Percentiles rank a stretch among this genome's conserved stretches.
phyloP scores from a whole-genome alignment of 2,888 invertebrate species.

The Adelphocoris suturalis region DNA sequence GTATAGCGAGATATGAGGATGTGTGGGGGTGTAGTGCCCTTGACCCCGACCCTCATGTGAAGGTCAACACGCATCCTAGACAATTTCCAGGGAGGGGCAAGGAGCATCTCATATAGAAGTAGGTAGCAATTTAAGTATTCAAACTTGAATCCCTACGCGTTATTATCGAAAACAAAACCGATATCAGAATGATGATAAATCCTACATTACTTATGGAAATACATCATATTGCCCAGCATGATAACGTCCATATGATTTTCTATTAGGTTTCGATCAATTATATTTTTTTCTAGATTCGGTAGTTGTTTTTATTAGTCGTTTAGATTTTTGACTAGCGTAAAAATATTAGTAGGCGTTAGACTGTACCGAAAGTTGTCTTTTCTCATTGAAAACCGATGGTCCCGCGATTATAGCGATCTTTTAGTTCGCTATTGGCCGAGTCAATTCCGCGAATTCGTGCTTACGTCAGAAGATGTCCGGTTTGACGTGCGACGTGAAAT shows the following conservation, averaged over 20 bases:
- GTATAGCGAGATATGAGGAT: too few relatives aligned
- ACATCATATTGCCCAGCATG: neutral
- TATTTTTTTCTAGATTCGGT: neutral
- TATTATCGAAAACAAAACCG: too few relatives aligned
- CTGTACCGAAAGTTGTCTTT: constrained; percentile 9
- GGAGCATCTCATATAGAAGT: too few relatives aligned
- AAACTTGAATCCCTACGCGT: too few relatives aligned
- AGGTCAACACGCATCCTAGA: too few relatives aligned
- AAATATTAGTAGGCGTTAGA: neutral
- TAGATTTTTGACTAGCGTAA: constrained; percentile 25
- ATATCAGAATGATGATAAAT: too few relatives aligned
- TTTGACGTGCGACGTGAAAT: neutral
- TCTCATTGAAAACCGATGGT: neutral
- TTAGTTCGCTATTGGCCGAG: neutral
- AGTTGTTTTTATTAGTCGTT: constrained; percentile 34
- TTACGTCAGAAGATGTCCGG: neutral
- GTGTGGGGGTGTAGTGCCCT: too few relatives aligned
- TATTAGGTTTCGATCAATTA: constrained; percentile 3
- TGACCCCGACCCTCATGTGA: too few relatives aligned
- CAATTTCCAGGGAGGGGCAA: too few relatives aligned
- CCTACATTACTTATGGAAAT: neutral
- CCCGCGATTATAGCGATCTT: neutral
- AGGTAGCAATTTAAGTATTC: too few relatives aligned
- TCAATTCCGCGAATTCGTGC: neutral
- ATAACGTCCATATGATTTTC: constrained; percentile 22